Evolutionary conservation across 2,113 vertebrate genomes (phyloP), one percentile per base, ranked within the genome.

Genomic region (Gasterosteus aculeatus): DNA sequence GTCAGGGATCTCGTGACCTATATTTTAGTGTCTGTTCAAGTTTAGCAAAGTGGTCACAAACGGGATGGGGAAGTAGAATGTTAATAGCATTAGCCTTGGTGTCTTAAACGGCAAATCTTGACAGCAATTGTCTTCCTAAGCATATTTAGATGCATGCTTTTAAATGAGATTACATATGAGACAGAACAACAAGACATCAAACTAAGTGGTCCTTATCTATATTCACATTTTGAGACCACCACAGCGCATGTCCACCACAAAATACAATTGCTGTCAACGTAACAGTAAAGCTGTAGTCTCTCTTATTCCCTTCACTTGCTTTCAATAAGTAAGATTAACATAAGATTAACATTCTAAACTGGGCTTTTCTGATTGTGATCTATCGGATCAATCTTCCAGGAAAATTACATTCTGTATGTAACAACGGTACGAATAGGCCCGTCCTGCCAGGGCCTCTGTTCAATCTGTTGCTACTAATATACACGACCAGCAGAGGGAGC

Each of bases 401-500:
- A 26, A 26, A 1, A 26, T 26, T 26, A 26, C 22, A 26, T 26
- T 26, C 22, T 26, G 22, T 26, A 26, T 26, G 22, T 54, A 16
- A 31, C 31, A 10, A 1, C 12, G 0, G 41, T 46, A 18, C n/a
- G 12, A 19, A 58, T n/a, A 5, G 41, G 33, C 18, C 18, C 0
- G 5, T 33, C 22, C 38, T 42, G 12, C n/a, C 54, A 57, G 56
- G 33, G 33, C 33, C 33, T 38, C 41, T 14, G 54, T 57, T 56
- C 8, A 6, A 1, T 0, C 2, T 11, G 38, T 51, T 22, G 0
- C 16, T 42, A 6, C 42, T 75, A 29, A 41, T 1, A 0, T 0
- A 16, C 35, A 4, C 7, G 4, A 56, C 82, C 88, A 92, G 75
- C 75, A 92, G 90, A 78, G 78, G 77, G 86, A 70, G 86, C 19